Conservation (phyloP, 2,797 vertebrate genomes). For the Clarias pachynema region DNA sequence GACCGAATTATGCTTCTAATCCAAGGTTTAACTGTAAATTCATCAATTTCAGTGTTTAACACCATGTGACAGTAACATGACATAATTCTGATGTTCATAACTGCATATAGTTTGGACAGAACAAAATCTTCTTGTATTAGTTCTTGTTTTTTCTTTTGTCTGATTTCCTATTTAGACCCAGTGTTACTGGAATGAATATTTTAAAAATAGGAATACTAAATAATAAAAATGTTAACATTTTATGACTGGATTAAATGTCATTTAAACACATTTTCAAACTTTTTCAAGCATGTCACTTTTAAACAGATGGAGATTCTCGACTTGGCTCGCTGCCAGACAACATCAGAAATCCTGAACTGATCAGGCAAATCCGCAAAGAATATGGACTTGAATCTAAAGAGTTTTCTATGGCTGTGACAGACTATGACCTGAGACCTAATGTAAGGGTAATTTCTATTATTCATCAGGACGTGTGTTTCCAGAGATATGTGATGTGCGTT, state of each 20-base stretch:
- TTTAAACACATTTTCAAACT: not conserved
- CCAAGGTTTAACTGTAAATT: not conserved
- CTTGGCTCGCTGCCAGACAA: constrained; percentile 48
- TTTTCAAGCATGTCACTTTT: not conserved
- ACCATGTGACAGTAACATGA: not conserved
- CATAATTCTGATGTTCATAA: not conserved
- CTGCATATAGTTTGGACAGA: not conserved
- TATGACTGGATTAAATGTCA: not conserved
- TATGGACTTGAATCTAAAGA: constrained; percentile 70
- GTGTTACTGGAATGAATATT: not conserved
- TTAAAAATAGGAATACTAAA: too few relatives aligned
- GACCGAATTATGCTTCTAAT: too few relatives aligned
- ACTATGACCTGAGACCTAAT: constrained; percentile 74
- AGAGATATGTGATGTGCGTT: not conserved
- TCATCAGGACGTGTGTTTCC: not conserved
- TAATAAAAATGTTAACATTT: not conserved
- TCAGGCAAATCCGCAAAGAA: constrained; percentile 70
- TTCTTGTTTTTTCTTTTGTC: not conserved
- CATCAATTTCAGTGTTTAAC: not conserved
- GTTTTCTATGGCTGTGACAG: constrained; percentile 78
- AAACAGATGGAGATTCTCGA: constrained; percentile 43
- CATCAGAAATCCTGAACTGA: constrained; percentile 64
- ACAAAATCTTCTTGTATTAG: not conserved
- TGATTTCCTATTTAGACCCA: not conserved
- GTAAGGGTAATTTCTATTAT: constrained; percentile 60